phyloP scores from a whole-genome alignment of 2,888 invertebrate genomes.

The Anthoptus insignis region DNA sequence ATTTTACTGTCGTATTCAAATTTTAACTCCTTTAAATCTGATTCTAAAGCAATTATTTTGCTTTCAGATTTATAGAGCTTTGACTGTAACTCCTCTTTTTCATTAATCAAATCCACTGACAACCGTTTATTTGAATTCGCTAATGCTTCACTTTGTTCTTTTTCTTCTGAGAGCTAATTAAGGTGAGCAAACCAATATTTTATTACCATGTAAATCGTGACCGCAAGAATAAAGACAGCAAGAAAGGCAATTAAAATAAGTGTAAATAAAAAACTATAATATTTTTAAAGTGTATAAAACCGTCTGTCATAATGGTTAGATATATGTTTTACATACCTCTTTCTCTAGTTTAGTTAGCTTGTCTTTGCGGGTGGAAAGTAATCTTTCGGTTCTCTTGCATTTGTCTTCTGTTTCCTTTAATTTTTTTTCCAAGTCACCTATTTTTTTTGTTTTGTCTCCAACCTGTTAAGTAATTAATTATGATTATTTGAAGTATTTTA shows the following conservation, averaged over 20 bases:
- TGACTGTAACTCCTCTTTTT: slow-evolving; percentile 80
- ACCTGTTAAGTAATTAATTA: slow-evolving; percentile 70
- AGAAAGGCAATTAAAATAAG: no score
- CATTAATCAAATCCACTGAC: slow-evolving; percentile 76
- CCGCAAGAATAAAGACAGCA: no score
- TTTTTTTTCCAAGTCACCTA: slow-evolving; percentile 89
- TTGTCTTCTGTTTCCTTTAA: slow-evolving; percentile 90
- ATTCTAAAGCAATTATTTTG: slow-evolving; percentile 79
- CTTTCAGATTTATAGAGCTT: slow-evolving; percentile 80
- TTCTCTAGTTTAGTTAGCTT: slow-evolving; percentile 87
- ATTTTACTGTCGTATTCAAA: slow-evolving; percentile 87
- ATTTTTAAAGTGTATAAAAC: no score
- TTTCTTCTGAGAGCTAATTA: slow-evolving; percentile 81
- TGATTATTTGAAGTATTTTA: slow-evolving; percentile 39
- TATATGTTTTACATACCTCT: slow-evolving; percentile 84
- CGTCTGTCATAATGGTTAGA: neutral
- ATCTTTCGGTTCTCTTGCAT: slow-evolving; percentile 86
- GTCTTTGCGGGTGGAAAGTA: slow-evolving; percentile 84
- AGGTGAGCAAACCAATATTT: slow-evolving; percentile 49
- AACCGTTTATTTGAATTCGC: slow-evolving; percentile 71
- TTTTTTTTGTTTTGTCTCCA: slow-evolving; percentile 88
- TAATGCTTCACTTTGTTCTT: slow-evolving; percentile 74
- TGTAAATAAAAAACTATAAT: no score
- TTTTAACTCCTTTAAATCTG: slow-evolving; percentile 84
- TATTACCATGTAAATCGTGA: neutral